phyloP scores from a whole-genome alignment of 1,140 invertebrate species.

The Stenopsyche tienmushanensis region DNA sequence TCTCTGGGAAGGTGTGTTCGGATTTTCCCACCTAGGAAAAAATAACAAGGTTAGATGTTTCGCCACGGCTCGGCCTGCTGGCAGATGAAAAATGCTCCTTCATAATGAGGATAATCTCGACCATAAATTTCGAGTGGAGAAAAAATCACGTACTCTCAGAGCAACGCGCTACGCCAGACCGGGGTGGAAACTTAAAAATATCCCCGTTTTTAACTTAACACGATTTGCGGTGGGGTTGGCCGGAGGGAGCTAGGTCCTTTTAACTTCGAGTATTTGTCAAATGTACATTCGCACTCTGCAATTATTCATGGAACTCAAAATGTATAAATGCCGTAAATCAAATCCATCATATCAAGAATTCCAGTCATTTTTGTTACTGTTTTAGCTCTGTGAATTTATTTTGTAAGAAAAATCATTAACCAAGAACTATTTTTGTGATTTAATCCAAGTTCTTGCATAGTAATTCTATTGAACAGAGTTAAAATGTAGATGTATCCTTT shows the following conservation, averaged over 20 bases:
- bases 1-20: no score
- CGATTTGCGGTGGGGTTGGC: neutral
- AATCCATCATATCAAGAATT: no score
- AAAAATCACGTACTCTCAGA: conserved; percentile 10
- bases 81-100: conserved; percentile 38
- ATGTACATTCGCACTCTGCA: conserved; percentile 7
- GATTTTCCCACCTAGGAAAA: no score
- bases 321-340: no score
- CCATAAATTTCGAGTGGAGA: conserved; percentile 32
- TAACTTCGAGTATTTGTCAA: conserved; percentile 23
- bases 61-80: neutral
- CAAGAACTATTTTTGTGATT: no score
- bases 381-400: no score
- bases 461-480: no score
- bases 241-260: conserved; percentile 10
- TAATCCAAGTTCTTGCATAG: no score
- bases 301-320: conserved; percentile 4
- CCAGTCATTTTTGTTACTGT: no score
- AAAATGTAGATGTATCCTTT: no score
- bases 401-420: no score
- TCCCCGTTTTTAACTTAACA: conserved; percentile 9
- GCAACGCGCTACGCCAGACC: neutral
- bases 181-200: neutral
- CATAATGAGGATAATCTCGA: conserved; percentile 41
- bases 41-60: conserved; percentile 9